These are phyloP conservation scores for Battus philenor DNA, from an alignment of 1,140 invertebrate genomes.

Conservation along the genomic window DNA sequence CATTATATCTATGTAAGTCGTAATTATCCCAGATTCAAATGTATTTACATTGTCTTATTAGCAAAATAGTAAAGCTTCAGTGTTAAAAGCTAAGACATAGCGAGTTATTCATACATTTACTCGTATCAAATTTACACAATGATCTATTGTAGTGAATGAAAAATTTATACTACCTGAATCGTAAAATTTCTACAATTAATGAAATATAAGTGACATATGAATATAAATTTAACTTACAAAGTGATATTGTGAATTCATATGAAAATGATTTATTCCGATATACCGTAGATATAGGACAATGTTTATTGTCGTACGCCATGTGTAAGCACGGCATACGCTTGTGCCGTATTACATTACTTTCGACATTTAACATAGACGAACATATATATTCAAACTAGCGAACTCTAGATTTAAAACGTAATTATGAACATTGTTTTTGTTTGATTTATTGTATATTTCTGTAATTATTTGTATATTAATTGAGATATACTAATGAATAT, in stretches of 20 bases:
- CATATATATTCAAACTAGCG: too few relatives aligned
- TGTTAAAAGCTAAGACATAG: constrained; percentile 33
- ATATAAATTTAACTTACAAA: neutral
- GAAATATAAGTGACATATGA: too few relatives aligned
- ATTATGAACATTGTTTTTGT: too few relatives aligned
- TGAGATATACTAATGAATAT: too few relatives aligned
- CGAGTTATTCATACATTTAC: constrained; percentile 13
- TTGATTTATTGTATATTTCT: too few relatives aligned
- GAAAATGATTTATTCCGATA: neutral
- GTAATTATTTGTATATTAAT: too few relatives aligned
- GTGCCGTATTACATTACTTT: too few relatives aligned
- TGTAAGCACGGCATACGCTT: too few relatives aligned
- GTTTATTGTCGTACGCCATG: too few relatives aligned
- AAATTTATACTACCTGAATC: neutral
- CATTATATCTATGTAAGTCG: constrained; percentile 67
- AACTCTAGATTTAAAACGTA: too few relatives aligned
- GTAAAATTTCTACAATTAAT: neutral
- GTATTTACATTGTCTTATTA: constrained; percentile 61
- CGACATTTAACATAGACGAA: too few relatives aligned
- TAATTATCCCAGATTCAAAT: constrained; percentile 70
- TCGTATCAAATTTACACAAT: neutral
- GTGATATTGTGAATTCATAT: neutral
- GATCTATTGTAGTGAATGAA: neutral
- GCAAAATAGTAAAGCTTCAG: constrained; percentile 52
- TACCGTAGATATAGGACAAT: too few relatives aligned